Base-by-base conservation (phyloP, 2,797 vertebrate species). In the Microctenopoma lineatum region DNA sequence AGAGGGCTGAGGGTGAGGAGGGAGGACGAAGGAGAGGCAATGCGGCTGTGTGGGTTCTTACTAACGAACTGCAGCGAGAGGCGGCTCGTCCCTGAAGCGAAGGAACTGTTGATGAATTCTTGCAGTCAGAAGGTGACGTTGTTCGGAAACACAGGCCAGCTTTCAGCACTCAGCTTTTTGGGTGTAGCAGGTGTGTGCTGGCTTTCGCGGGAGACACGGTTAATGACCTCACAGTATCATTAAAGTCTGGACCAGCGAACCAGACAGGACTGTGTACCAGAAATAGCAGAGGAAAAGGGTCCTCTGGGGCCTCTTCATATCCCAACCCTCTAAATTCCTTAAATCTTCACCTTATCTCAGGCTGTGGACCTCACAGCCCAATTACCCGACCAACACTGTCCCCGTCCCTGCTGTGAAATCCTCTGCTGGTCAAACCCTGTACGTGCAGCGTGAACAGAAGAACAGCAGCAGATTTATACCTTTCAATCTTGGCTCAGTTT, bases 51-150 rank as follows among this genome's bases (percentile, higher is more conserved):
- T 3, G 50, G 10, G 39, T 27, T 55, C 18, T n/a, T 11, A 45
- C 12, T n/a, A 41, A 81, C 72, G 21, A 67, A 16, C 39, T 50
- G 18, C 53, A 53, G 25, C 44, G 54, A 57, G 36, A 51, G 54
- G 42, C 7, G 54, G 46, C 54, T 45, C 34, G 39, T 59, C 59
- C 55, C 60, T 48, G 45, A 51, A 76, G 29, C 55, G 27, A 51
- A 36, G 8, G n/a, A 55, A 25, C 7, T 16, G 12, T 48, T 42
- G 25, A 4, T 55, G 4, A 64, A 58, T 27, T 15, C 4, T 52
- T 45, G 14, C 14, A 34, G 5, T 59, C 13, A n/a, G 47, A 67
- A n/a, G 52, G 38, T 71, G 34, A 57, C 11, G 21, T 26, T 54
- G 63, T 39, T 62, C 14, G 18, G 59, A 78, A 58, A 44, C 0